Conservation (phyloP, 2,797 vertebrate genomes). For the Pipistrellus kuhlii region DNA sequence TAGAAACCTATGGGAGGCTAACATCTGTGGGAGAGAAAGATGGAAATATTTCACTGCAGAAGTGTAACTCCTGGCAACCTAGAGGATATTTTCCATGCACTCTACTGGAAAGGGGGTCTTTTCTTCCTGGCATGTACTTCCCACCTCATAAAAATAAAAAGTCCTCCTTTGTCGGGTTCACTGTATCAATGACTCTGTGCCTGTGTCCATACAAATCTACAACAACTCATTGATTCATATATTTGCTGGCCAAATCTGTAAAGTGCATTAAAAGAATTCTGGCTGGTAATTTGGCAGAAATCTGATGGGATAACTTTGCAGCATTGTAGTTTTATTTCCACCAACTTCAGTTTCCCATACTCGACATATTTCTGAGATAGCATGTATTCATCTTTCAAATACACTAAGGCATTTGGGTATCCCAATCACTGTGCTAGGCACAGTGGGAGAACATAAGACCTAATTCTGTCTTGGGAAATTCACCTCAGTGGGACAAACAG, state of each 20-base stretch:
- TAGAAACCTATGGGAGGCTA: not conserved
- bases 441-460: not conserved
- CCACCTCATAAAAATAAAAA: constrained; percentile 55
- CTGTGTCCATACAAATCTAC: not conserved
- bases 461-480: not conserved
- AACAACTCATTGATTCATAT: not conserved
- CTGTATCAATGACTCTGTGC: not conserved
- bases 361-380: not conserved
- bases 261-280: not conserved
- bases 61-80: constrained; percentile 19
- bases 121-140: not conserved
- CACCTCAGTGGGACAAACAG: not conserved
- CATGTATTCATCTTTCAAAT: not conserved
- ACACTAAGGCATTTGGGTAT: not conserved
- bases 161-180: not conserved
- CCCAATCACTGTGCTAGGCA: not conserved
- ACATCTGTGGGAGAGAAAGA: not conserved
- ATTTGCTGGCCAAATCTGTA: not conserved
- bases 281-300: not conserved
- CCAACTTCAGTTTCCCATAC: not conserved
- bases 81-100: not conserved
- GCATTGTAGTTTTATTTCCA: not conserved
- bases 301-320: not conserved
- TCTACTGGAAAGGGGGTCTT: not conserved
- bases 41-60: not conserved